These are phyloP conservation scores for Chrysolophus pictus DNA, from an alignment of 2,797 vertebrate species.

Conservation along the genomic window DNA sequence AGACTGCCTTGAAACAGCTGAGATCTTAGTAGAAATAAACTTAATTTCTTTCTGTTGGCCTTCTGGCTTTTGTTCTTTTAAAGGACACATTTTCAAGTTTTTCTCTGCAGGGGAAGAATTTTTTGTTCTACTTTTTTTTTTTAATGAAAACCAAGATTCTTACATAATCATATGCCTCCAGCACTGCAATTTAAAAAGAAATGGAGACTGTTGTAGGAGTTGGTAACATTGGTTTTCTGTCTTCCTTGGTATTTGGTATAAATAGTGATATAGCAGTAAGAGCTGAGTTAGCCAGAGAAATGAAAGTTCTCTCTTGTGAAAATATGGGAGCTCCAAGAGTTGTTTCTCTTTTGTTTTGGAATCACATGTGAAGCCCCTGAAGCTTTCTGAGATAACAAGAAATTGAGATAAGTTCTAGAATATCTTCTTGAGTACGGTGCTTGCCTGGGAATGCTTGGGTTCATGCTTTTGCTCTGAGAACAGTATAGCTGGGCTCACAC, in stretches of 20 bases:
- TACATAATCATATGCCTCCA: slow-evolving; percentile 28
- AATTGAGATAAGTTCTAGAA: neutral
- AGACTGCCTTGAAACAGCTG: neutral
- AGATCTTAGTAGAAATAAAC: neutral
- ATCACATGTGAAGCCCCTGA: neutral
- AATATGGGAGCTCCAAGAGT: neutral
- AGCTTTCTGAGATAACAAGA: neutral
- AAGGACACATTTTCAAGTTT: slow-evolving; percentile 2
- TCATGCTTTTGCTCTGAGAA: neutral
- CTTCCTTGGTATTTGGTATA: neutral
- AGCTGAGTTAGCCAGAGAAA: neutral
- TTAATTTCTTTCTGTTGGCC: neutral
- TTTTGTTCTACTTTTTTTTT: neutral
- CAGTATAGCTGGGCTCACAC: neutral
- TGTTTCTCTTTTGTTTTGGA: neutral
- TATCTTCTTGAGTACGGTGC: neutral
- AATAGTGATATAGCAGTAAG: neutral
- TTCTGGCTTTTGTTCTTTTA: slow-evolving; percentile 23
- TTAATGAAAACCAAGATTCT: neutral
- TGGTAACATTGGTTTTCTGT: neutral
- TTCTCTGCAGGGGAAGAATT: neutral
- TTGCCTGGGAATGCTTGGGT: neutral
- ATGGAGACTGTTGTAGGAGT: neutral
- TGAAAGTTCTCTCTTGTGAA: neutral
- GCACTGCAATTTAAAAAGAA: slow-evolving; percentile 35